These are phyloP conservation scores for Malurus cyaneus DNA, from an alignment of 2,113 vertebrate genomes.

Conservation along the genomic window DNA sequence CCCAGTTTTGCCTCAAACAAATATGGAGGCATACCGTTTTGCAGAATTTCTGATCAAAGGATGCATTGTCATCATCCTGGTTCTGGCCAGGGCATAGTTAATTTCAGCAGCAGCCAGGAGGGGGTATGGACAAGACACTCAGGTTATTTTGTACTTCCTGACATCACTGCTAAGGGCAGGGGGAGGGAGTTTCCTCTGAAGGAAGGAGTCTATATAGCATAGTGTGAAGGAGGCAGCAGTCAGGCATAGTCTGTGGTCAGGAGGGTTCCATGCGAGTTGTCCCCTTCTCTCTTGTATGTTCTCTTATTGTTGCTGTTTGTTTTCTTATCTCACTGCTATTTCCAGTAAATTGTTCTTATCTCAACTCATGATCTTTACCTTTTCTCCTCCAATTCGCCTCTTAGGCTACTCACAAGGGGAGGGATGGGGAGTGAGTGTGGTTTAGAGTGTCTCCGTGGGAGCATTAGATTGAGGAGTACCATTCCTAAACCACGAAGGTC, in stretches of 20 bases:
- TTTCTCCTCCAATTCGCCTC: neutral
- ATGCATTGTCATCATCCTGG: rapidly evolving
- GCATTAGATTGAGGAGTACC: no score
- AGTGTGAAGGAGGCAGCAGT: rapidly evolving
- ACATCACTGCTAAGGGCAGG: neutral
- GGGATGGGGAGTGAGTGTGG: rapidly evolving
- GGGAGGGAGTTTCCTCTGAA: neutral
- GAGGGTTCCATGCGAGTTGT: rapidly evolving
- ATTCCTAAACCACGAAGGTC: neutral
- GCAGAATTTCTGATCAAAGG: neutral
- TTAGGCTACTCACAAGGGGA: rapidly evolving
- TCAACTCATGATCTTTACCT: neutral
- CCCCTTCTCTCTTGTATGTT: neutral
- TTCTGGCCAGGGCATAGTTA: neutral
- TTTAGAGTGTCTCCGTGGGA: neutral
- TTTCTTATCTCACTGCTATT: neutral
- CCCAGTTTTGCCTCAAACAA: neutral
- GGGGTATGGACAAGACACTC: neutral
- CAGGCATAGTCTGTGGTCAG: no score
- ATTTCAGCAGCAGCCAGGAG: neutral
- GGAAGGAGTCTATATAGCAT: neutral
- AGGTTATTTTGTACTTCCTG: neutral
- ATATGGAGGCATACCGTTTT: neutral
- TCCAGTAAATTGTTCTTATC: neutral
- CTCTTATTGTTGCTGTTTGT: neutral